Percentiles rank a stretch among this genome's conserved stretches.
phyloP scores from a whole-genome alignment of 2,888 invertebrate genomes.

The Ophioninae sp. region DNA sequence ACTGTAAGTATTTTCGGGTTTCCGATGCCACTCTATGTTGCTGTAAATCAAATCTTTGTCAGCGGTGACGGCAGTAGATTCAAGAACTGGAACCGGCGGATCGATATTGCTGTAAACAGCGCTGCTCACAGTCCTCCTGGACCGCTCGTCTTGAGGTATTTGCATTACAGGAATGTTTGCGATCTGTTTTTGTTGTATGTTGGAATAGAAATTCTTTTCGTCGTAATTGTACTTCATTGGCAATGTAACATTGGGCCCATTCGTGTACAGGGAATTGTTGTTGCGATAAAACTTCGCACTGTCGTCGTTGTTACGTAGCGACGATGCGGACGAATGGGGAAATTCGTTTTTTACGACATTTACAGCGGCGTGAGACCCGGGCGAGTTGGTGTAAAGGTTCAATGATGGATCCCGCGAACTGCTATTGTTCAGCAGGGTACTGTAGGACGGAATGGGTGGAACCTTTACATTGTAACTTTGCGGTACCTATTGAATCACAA shows the following conservation, averaged over 20 bases:
- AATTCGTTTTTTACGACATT: constrained; percentile 77
- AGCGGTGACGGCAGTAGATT: constrained; percentile 77
- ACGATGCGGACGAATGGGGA: constrained; percentile 42
- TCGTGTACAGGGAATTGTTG: constrained; percentile 75
- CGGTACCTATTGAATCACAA: constrained; percentile 85
- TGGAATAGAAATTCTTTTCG: constrained; percentile 78
- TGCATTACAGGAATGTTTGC: constrained; percentile 75
- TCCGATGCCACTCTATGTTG: constrained; percentile 82
- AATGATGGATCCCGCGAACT: constrained; percentile 74
- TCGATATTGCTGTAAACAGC: constrained; percentile 80
- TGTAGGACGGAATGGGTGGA: constrained; percentile 88
- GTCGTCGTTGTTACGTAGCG: constrained; percentile 71
- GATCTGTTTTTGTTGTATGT: constrained; percentile 70
- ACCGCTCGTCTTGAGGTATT: constrained; percentile 70
- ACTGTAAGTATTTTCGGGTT: constrained; percentile 83
- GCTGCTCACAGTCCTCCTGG: constrained; percentile 71
- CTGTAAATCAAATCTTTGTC: constrained; percentile 82
- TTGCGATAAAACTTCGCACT: constrained; percentile 73
- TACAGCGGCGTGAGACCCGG: constrained; percentile 75
- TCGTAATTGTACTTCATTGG: constrained; percentile 75
- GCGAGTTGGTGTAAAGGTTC: constrained; percentile 78
- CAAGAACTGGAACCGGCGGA: constrained; percentile 71
- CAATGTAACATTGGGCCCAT: constrained; percentile 74
- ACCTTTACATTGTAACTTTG: constrained; percentile 88
- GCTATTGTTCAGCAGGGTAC: constrained; percentile 85